These are phyloP conservation scores for Halcyon chelicuti DNA, from an alignment of 2,797 vertebrate genomes.

Conservation along the genomic window DNA sequence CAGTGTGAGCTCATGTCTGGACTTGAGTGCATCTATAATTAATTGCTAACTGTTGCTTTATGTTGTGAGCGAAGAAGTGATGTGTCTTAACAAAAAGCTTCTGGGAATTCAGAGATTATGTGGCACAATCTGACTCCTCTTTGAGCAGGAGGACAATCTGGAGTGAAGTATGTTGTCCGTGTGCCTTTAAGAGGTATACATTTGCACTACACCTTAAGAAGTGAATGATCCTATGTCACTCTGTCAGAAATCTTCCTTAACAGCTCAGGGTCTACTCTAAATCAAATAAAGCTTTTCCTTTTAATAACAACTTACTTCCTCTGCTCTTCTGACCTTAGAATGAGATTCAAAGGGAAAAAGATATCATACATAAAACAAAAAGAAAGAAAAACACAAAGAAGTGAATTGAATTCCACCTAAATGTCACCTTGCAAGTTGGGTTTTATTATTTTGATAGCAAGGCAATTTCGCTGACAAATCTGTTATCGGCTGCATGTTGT, in stretches of 20 bases:
- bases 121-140: neutral
- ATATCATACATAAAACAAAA: conserved; percentile 42
- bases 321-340: conserved; percentile 7
- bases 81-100: neutral
- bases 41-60: conserved; percentile 39
- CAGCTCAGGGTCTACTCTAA: neutral
- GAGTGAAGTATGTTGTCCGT: neutral
- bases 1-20: conserved; percentile 56
- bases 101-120: neutral
- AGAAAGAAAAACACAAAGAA: conserved; percentile 18
- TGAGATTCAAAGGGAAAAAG: conserved; percentile 11
- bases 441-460: conserved; percentile 62
- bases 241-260: conserved; percentile 22
- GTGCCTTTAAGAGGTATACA: neutral
- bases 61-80: neutral
- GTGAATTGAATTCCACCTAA: conserved; percentile 60
- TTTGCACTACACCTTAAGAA: neutral
- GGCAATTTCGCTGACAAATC: conserved; percentile 54
- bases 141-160: neutral
- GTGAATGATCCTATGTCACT: neutral
- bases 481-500: neutral
- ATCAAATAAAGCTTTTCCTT: conserved; percentile 54
- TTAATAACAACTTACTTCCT: conserved; percentile 28
- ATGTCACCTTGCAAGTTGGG: conserved; percentile 62
- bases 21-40: conserved; percentile 6